Base-by-base conservation (phyloP, 2,797 vertebrate species). In the Picus viridis region DNA sequence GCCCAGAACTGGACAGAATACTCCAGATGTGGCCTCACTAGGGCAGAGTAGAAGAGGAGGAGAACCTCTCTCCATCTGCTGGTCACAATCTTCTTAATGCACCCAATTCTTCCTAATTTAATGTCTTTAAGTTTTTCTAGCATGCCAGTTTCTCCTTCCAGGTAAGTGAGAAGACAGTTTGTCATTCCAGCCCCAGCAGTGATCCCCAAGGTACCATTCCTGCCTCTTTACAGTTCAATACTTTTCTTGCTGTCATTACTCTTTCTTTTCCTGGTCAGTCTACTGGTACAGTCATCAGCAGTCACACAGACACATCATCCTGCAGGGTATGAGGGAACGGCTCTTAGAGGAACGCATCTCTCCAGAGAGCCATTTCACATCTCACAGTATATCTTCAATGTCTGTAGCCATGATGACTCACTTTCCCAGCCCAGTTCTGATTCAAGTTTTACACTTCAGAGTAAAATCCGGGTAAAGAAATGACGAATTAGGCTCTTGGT, bases 281-380 rank as follows among this genome's bases (percentile, higher is more conserved):
- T 68, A 54, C 24, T 9, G 26, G 22, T 63, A 65, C 24, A 81
- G 58, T 41, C 43, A 15, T 26, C 24, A 87, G 56, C 61, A 89
- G 71, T 20, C 49, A 34, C 34, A 47, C 15, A 78, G 27, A 19
- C 27, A 45, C 0, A 0, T 23, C 18, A 64, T 22, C 32, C 51
- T 19, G 19, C 34, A 14, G 4, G n/a, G 18, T 9, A 34, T 5
- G 12, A 68, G 20, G 0, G 0, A 89, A 45, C 3, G 20, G 53
- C 29, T 89, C 16, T 69, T 1, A 30, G 30, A 74, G 18, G 56
- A 65, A 54, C 3, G 10, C 4, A 86, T 15, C 68, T 5, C 68
- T 56, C n/a, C 47, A 22, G 49, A 68, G 30, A 43, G 13, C 26
- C 57, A 20, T 16, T 5, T 1, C 23, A n/a, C 1, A 1, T 74